Evolutionary conservation across 2,797 vertebrate species (phyloP).

Genomic region (Sebastes elongatus): DNA sequence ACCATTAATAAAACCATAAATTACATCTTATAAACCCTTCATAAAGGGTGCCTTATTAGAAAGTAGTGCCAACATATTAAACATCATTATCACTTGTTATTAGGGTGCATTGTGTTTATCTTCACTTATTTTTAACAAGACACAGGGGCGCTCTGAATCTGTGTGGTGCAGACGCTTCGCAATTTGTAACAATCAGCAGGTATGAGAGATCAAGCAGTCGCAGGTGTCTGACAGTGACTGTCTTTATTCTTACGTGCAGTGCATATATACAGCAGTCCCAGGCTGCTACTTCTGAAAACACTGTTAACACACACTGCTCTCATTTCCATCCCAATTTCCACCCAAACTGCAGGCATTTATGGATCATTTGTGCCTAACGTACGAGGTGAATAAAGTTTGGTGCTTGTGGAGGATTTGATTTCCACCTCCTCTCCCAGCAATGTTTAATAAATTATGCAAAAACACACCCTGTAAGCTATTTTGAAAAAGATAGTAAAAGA

Average conservation of each 20-base stretch:
- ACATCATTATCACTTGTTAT: neutral
- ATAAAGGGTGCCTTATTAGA: neutral
- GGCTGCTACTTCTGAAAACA: neutral
- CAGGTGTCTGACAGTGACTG: neutral
- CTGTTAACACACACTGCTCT: neutral
- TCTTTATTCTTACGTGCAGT: neutral
- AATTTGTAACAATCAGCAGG: neutral
- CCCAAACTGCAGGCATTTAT: neutral
- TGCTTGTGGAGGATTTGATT: neutral
- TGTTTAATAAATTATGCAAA: conserved; percentile 23
- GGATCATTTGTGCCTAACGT: neutral
- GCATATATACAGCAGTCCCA: neutral
- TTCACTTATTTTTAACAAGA: neutral
- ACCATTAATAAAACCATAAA: neutral
- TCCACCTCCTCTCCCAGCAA: neutral
- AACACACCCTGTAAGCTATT: neutral
- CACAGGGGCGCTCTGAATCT: neutral
- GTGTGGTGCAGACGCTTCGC: neutral
- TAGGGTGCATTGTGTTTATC: neutral
- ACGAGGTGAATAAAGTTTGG: neutral
- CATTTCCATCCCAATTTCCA: neutral
- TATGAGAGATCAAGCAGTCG: neutral
- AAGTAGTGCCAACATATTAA: neutral
- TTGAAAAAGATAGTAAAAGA: neutral
- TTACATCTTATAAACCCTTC: neutral